Conservation (phyloP, 2,888 invertebrate species). For the Acronicta aceris region DNA sequence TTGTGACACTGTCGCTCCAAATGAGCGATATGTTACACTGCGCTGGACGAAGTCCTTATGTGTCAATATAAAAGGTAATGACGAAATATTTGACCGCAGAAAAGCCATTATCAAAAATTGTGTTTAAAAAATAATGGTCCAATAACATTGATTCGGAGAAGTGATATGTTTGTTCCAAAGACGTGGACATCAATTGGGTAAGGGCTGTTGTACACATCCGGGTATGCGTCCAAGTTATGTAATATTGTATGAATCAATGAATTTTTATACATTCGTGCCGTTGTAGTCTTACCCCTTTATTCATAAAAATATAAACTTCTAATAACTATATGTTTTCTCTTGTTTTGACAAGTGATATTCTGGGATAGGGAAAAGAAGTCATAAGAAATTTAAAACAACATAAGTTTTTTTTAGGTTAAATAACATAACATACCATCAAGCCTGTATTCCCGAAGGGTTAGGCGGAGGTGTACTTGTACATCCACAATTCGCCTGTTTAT, state of each 20-base stretch:
- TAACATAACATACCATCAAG: no score
- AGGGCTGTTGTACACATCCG: conserved; percentile 30
- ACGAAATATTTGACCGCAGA: conserved; percentile 44
- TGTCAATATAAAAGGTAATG: conserved; percentile 30
- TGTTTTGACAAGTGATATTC: no score
- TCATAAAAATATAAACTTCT: no score
- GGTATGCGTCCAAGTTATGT: conserved; percentile 2
- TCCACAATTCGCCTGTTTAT: no score
- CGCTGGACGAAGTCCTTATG: neutral
- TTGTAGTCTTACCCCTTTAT: no score
- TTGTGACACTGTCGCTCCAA: no score
- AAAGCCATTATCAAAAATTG: conserved; percentile 34
- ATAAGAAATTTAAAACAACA: no score
- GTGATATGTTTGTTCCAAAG: conserved; percentile 26
- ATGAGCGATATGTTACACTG: neutral
- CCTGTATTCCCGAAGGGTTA: no score
- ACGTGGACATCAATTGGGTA: conserved; percentile 12
- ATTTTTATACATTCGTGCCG: neutral
- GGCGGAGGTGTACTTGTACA: no score
- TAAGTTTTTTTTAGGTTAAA: no score
- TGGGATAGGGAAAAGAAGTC: no score
- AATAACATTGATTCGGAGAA: conserved; percentile 46
- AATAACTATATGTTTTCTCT: no score
- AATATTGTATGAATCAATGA: neutral
- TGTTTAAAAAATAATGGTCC: conserved; percentile 33